Evolutionary conservation across 2,797 vertebrate species (phyloP).

Genomic region (Alosa sapidissima): DNA sequence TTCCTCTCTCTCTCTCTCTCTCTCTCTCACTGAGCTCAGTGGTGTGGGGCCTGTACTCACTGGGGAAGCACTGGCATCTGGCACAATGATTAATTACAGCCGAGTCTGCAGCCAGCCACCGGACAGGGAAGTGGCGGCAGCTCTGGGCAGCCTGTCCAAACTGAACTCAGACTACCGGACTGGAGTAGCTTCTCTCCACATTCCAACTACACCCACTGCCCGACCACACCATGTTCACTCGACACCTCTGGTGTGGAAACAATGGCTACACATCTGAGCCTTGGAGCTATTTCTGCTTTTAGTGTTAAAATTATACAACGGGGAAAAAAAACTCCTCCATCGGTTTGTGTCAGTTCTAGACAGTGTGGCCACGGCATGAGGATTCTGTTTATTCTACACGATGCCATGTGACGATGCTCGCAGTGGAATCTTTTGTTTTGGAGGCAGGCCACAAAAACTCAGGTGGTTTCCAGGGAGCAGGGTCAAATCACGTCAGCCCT

Average conservation of each 20-base stretch:
- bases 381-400: too few species aligned
- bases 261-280: too few species aligned
- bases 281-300: too few species aligned
- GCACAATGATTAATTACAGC: constrained; percentile 55
- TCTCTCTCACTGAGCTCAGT: neutral
- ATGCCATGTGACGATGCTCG: neutral
- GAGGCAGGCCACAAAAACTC: neutral
- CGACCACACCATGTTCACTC: too few species aligned
- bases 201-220: too few species aligned
- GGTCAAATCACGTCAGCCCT: neutral
- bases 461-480: too few species aligned
- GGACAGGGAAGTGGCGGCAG: constrained; percentile 43
- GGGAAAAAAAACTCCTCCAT: too few species aligned
- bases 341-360: too few species aligned
- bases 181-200: neutral
- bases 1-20: constrained; percentile 17
- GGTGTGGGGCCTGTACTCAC: constrained; percentile 22
- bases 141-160: constrained; percentile 49
- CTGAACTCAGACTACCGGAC: neutral
- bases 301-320: too few species aligned
- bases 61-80: constrained; percentile 46
- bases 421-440: neutral
- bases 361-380: too few species aligned
- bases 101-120: constrained; percentile 44
- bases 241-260: too few species aligned